Base-by-base conservation (phyloP, 2,113 vertebrate genomes). In the Holacanthus passer region DNA sequence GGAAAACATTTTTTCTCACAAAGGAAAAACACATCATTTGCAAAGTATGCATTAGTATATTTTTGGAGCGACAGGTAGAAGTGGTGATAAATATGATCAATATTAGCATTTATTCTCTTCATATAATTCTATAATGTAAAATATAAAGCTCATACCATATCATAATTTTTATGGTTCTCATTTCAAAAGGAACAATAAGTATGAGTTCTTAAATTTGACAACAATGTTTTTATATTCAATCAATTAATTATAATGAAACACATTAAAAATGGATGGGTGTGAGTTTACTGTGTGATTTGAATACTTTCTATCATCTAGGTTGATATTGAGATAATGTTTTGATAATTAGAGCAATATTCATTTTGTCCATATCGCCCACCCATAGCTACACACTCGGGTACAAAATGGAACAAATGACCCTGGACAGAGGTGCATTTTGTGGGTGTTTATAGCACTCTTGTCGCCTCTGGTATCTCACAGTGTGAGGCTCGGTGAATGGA, bases 401-500 rank as follows among this genome's bases (percentile, higher is more conserved):
- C 31, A 78, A 82, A 86, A 80, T 66, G 37, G 66, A 74, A 27
- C 66, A 68, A 69, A 67, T 76, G 75, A 88, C 66, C 77, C 72
- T 60, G 67, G 53, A 78, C 35, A 37, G 79, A 75, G 85, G 29
- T 66, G 45, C 47, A 32, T 69, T 76, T 70, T 75, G 59, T 55
- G 72, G 45, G 56, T 84, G n/a, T 83, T 79, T 19, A 87, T 37
- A 35, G 74, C 52, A 41, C 81, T 79, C 16, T 31, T 55, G n/a
- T 70, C 72, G 83, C 87, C 85, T 83, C 13, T 22, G 60, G 84
- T 87, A 64, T 77, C 39, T 80, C 22, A 3, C 39, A 32, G 68
- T 68, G 55, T 88, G 89, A 64, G 77, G 58, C 70, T 81, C 24
- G 32, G 55, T 91, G 80, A 93, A 91, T 93, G 73, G 89, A 93